Base-by-base conservation (phyloP, 2,113 vertebrate species). In the Climacteris rufus region DNA sequence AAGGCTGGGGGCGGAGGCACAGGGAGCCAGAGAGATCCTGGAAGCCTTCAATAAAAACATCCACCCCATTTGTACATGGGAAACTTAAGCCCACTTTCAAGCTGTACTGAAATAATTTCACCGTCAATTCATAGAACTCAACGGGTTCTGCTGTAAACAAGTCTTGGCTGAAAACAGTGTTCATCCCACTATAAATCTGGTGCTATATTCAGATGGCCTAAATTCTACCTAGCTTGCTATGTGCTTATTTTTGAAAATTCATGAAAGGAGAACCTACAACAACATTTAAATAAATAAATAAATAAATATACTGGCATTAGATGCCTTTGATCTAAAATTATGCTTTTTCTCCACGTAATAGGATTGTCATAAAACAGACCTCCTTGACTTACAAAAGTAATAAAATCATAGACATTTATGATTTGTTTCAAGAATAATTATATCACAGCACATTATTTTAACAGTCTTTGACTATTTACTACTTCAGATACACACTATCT, bases 1-100 rank as follows among this genome's bases (percentile, higher is more conserved):
- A 61, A 57, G 59, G 54, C 42, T 68, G 33, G 18, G 56, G 24
- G 3, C 2, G 2, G 45, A 76, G 30, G 50, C 31, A n/a, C 25
- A 53, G n/a, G 30, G 17, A 89, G 44, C 2, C 1, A 0, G 30
- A 72, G 9, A 89, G 52, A 89, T 91, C 21, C 39, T 70, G 71
- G 83, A 91, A 92, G 47, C 59, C 33, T 78, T 91, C 74, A 89
- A 50, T 31, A 75, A 81, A 90, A 83, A 78, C 90, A 81, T 59
- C 68, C 80, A 74, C 37, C 10, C 39, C 52, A 70, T 35, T 49
- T 44, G 61, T 35, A 49, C 35, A 14, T 0, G 6, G 71, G 72
- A 90, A 91, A 78, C 40, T 63, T 56, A 57, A 94, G 28, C 44
- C 49, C 1, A 0, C 53, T 78, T 89, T 84, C 95, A 85, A 82